Conservation (phyloP, 2,113 vertebrate genomes). For the Colius striatus region DNA sequence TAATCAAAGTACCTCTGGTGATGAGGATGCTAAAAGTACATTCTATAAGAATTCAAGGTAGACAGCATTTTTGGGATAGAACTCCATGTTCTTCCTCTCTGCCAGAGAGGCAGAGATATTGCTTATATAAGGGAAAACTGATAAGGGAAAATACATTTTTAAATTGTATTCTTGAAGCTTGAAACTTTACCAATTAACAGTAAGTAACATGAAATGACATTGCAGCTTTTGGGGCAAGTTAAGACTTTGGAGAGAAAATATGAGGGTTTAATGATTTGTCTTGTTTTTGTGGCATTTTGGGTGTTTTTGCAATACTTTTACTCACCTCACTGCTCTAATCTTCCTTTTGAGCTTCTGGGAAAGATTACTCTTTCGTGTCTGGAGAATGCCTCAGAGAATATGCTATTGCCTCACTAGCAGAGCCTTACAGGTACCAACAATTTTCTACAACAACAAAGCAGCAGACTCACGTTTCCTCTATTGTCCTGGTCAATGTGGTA, state of each 20-base stretch:
- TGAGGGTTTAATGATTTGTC: background rate
- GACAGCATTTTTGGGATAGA: background rate
- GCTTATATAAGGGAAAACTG: background rate
- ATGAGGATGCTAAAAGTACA: background rate
- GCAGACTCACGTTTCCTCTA: background rate
- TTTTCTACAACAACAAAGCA: background rate
- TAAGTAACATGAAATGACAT: background rate
- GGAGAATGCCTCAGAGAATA: background rate
- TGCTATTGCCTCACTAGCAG: background rate
- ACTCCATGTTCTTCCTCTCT: background rate
- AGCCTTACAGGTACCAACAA: background rate
- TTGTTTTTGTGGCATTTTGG: slow-evolving; percentile 18
- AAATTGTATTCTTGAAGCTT: background rate
- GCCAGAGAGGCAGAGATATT: background rate
- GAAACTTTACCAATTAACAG: background rate
- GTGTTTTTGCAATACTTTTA: slow-evolving; percentile 42
- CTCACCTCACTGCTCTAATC: background rate
- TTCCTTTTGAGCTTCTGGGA: background rate
- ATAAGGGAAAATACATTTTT: background rate
- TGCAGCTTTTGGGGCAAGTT: background rate
- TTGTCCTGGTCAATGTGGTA: background rate
- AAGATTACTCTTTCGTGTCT: background rate
- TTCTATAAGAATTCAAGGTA: background rate
- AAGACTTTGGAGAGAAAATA: background rate
- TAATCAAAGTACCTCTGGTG: background rate